A percentile compares a stretch with the other conserved stretches of the same genome.
These are phyloP conservation scores for Protobothrops flavoviridis DNA, from an alignment of 2,113 vertebrate genomes.

Conservation along the genomic window DNA sequence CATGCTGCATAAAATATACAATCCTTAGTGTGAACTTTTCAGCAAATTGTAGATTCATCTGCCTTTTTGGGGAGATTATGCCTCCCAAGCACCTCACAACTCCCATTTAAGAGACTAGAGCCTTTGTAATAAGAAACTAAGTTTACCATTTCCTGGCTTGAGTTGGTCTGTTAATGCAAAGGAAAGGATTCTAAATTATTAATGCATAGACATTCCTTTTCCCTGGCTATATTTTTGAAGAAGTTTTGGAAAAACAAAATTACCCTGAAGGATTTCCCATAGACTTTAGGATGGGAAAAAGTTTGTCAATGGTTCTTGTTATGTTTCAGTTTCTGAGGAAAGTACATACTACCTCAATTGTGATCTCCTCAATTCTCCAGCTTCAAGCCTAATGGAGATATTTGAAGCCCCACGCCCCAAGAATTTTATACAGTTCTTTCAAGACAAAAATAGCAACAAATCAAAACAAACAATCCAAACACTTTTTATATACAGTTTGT, in stretches of 20 bases:
- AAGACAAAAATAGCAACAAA: neutral
- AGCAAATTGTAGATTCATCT: neutral
- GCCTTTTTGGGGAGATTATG: neutral
- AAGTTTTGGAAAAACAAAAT: neutral
- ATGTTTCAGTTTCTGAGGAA: neutral
- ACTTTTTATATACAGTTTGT: neutral
- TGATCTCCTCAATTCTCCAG: too few species aligned
- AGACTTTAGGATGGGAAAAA: neutral
- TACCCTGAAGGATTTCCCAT: neutral
- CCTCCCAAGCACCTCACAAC: neutral
- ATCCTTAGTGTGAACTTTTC: neutral
- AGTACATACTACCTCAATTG: neutral
- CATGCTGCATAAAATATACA: neutral
- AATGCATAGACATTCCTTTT: neutral
- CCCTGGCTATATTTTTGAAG: neutral
- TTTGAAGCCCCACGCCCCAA: neutral
- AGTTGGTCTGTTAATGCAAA: neutral
- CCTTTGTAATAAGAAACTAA: neutral
- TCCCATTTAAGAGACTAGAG: neutral
- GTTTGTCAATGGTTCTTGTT: neutral
- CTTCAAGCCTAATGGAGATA: neutral
- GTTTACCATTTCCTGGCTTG: neutral
- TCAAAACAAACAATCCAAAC: neutral
- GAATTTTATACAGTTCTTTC: neutral
- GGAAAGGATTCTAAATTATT: neutral